Evolutionary conservation across 2,113 vertebrate genomes (phyloP), one percentile per base, ranked within the genome.

Genomic region (Myotis davidii): DNA sequence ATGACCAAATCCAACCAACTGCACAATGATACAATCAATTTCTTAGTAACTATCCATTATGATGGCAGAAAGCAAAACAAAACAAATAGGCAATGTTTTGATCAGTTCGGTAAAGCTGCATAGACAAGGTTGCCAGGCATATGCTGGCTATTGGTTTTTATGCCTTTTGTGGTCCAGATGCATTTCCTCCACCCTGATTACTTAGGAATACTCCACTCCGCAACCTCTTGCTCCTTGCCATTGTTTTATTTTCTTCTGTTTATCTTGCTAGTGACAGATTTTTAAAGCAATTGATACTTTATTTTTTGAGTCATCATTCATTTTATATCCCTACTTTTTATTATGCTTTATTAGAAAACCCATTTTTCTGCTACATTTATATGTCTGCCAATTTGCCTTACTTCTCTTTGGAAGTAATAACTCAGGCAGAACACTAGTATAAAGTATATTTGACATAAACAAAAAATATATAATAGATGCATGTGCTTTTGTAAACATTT

Each of bases 11-110:
- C 77, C 92, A 96, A 93, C 56, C 92, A 97, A 92, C 77, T 91
- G 92, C 83, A 54, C 96, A 95, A 85, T 76, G 88, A 95, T 34
- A 96, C 88, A 97, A 96, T 97, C 96, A 97, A 95, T 94, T 92
- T 78, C 85, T 91, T 78, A 88, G 90, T 96, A 91, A 88, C 92
- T 82, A 95, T 92, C 82, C 92, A 94, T 91, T 98, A 94, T 9
- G 18, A 96, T 88, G 82, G 88, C 88, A 97, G 77, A 89, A 96
- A 97, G 78, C 48, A 81, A 96, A 97, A 91, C 61, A 85, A 94
- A 96, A 95, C 82, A 96, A 94, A 96, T 93, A 48, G 42, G 54
- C 78, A 82, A 21, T 89, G 37, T 90, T 96, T 90, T 69, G 74
- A n/a, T 94, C 73, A 59, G 32, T 92, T 95, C n/a, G 39, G 88